A percentile compares a stretch with the other conserved stretches of the same genome.
phyloP scores from a whole-genome alignment of 2,797 vertebrate genomes.

The Pipistrellus nathusii region DNA sequence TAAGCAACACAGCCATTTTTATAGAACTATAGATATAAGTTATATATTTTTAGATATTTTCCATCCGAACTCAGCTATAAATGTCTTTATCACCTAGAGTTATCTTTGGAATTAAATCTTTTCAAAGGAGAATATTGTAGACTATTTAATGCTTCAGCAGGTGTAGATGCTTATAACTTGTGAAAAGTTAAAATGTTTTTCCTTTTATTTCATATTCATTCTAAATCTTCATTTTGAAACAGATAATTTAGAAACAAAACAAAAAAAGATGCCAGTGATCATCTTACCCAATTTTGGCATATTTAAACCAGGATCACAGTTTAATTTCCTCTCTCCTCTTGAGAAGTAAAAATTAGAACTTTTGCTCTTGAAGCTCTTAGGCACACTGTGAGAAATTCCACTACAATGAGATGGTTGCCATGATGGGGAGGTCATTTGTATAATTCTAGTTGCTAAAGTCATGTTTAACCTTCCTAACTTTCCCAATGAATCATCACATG shows the following conservation, averaged over 20 bases:
- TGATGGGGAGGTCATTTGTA: background rate
- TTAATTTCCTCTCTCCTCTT: background rate
- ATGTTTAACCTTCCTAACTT: background rate
- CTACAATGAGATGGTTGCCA: fast-evolving
- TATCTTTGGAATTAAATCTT: conserved; percentile 59
- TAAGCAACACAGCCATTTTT: background rate
- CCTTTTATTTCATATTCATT: conserved; percentile 13
- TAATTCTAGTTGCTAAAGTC: background rate
- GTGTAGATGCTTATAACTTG: conserved; percentile 2
- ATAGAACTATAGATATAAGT: conserved; percentile 41
- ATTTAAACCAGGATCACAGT: background rate
- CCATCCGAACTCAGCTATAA: background rate
- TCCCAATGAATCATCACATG: background rate
- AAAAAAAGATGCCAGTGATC: background rate
- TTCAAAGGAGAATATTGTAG: conserved; percentile 9
- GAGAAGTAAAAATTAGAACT: background rate
- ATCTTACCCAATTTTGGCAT: background rate
- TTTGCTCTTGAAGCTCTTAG: background rate
- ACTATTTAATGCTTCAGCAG: conserved; percentile 25
- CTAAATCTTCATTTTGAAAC: conserved; percentile 31
- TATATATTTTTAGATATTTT: conserved; percentile 59
- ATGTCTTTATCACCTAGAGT: conserved; percentile 24
- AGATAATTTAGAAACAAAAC: conserved; percentile 30
- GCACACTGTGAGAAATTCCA: background rate
- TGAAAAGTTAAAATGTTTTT: conserved; percentile 44